Base-by-base conservation (phyloP, 2,113 vertebrate species). In the Ochotona princeps region DNA sequence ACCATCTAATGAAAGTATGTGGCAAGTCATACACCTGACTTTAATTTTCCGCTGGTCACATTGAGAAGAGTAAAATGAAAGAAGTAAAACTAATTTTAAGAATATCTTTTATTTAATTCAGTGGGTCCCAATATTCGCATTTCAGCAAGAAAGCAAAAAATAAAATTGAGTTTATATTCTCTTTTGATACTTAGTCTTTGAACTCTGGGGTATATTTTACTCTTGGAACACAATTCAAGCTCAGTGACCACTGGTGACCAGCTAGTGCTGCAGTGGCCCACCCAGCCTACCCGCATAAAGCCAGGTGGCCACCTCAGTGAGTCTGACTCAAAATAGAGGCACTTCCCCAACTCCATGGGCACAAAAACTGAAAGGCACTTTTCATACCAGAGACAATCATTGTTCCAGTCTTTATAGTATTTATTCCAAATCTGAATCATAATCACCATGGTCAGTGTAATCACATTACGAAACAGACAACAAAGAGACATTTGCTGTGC, bases 381-480 rank as follows among this genome's bases (percentile, higher is more conserved):
- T 75, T 8, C 72, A 32, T 87, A 0, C 35, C 11, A 51, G 17
- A 89, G 8, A 30, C 88, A 12, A 18, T 38, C 28, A 9, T 70
- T 86, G 10, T 74, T 57, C 66, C 44, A 38, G 47, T 38, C 7
- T 81, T 49, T 63, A 17, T 60, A 44, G 32, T 91, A 5, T 75
- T 91, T n/a, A 75, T 76, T 79, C 69, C 12, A 81, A 73, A 14
- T 47, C 30, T 90, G 17, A 90, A 28, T 5, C 73, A 15, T n/a
- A 8, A 20, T 80, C 67, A 54, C 78, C 78, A 78, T 0, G 85
- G 28, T 83, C 21, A 51, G 13, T 88, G 85, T 78, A 49, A 70
- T 84, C 70, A 79, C 2, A 15, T 81, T 80, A 83, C 17, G 83
- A 82, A 92, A 69, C 78, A 82, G 69, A 87, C 20, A 78, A 83